Evolutionary conservation across 2,888 invertebrate genomes (phyloP).

Genomic region (Conistra vaccinii): DNA sequence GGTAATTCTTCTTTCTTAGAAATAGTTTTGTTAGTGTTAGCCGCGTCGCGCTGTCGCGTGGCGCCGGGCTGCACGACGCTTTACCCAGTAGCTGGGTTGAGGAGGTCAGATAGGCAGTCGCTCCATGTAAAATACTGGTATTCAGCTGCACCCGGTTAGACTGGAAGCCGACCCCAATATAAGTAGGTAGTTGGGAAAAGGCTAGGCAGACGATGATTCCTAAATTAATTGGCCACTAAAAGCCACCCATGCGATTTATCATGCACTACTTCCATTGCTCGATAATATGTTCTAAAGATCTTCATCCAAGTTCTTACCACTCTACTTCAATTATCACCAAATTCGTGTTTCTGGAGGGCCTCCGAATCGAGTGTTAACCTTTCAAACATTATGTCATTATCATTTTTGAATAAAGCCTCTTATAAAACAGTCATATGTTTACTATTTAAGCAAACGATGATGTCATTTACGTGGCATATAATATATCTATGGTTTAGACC

Average conservation of each 20-base stretch:
- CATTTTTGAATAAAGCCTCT: constrained; percentile 26
- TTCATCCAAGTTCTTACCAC: background rate
- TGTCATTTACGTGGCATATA: constrained; percentile 58
- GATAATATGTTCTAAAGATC: background rate
- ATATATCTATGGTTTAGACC: no score
- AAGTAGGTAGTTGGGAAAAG: no score
- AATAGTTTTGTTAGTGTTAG: no score
- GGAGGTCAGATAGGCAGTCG: no score
- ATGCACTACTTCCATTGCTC: background rate
- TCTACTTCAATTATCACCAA: background rate
- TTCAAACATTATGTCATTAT: constrained; percentile 40
- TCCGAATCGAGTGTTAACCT: constrained; percentile 30
- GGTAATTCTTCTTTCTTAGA: no score
- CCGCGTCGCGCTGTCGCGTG: no score
- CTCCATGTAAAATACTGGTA: no score
- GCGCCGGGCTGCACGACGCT: no score
- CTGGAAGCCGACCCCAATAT: no score
- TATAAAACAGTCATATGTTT: constrained; percentile 40
- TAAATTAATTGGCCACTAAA: background rate
- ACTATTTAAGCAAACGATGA: constrained; percentile 40
- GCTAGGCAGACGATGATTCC: background rate
- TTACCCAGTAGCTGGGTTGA: no score
- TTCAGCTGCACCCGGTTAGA: no score
- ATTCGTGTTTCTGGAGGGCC: constrained; percentile 11
- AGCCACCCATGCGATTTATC: background rate